Evolutionary conservation across 2,888 invertebrate species (phyloP), one percentile per base, ranked within the genome.

Genomic region (Nymphalis urticae): DNA sequence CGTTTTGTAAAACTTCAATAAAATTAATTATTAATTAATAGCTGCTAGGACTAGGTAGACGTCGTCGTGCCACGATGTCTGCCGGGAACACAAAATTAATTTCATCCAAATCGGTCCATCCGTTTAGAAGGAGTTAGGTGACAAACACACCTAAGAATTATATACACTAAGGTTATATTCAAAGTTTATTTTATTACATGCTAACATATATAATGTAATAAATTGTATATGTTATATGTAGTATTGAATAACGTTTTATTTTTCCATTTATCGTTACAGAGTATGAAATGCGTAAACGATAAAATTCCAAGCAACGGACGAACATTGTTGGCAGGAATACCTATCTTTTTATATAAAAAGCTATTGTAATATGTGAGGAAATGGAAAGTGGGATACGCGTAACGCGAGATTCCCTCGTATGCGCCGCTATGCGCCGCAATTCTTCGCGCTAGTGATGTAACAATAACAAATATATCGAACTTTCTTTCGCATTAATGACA

Each of bases 351-450:
- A 60, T 65, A 67, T 66, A 73, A 71, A 75, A 75, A 72, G 62
- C 68, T 64, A 69, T 73, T 73, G 72, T 72, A 64, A 72, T 72
- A 67, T 72, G 83, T 78, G 83, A 86, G 87, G 87, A 90, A 90
- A 89, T 83, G 85, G 89, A 88, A 88, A 90, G 88, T 87, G 81
- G 83, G 76, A 83, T 84, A 80, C 82, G 89, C 88, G 90, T 90
- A 89, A 90, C 87, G 85, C 88, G 81, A 88, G 88, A 85, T 85
- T 83, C 85, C 80, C 77, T 80, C 80, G 86, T 86, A 86, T 87
- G 87, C 86, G 84, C 79, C 77, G 87, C 85, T 85, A 88, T 90
- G 87, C 85, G 56, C 32, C 78, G 51, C 51, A 79, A 85, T 88
- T 85, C 82, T 77, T 74, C 75, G 67, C 68, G 77, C 76, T 85